These are phyloP conservation scores for Slavum lentiscoides DNA, from an alignment of 2,888 invertebrate genomes.

Conservation along the genomic window DNA sequence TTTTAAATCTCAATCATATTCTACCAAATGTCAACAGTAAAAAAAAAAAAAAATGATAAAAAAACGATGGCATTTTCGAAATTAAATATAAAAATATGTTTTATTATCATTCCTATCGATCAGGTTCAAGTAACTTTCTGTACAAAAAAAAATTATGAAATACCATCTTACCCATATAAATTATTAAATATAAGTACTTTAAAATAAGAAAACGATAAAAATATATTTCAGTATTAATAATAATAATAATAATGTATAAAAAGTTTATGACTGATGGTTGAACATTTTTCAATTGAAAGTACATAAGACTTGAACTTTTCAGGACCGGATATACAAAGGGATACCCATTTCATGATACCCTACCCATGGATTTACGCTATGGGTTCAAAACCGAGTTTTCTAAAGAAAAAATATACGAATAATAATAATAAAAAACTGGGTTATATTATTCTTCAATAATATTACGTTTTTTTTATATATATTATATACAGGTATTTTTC, in stretches of 20 bases:
- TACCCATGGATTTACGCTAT: conserved; percentile 14
- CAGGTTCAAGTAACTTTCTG: too few species aligned
- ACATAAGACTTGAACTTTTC: conserved; percentile 24
- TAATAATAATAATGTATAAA: neutral
- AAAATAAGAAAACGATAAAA: neutral
- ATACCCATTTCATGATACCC: neutral
- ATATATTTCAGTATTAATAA: neutral
- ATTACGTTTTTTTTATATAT: neutral
- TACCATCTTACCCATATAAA: too few species aligned
- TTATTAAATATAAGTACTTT: too few species aligned
- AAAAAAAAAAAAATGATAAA: neutral
- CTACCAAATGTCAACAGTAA: neutral
- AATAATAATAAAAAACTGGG: conserved; percentile 16
- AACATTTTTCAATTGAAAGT: conserved; percentile 16
- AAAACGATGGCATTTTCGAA: too few species aligned
- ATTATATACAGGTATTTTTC: neutral
- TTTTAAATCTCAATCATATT: neutral
- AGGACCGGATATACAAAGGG: neutral
- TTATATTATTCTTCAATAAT: conserved; percentile 38
- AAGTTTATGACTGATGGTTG: conserved; percentile 6
- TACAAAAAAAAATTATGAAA: too few species aligned
- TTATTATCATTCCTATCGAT: too few species aligned
- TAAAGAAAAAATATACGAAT: neutral
- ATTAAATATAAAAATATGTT: too few species aligned
- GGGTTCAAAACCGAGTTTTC: conserved; percentile 11